These are phyloP conservation scores for Epirrita christyi DNA, from an alignment of 2,888 invertebrate genomes.

Conservation along the genomic window DNA sequence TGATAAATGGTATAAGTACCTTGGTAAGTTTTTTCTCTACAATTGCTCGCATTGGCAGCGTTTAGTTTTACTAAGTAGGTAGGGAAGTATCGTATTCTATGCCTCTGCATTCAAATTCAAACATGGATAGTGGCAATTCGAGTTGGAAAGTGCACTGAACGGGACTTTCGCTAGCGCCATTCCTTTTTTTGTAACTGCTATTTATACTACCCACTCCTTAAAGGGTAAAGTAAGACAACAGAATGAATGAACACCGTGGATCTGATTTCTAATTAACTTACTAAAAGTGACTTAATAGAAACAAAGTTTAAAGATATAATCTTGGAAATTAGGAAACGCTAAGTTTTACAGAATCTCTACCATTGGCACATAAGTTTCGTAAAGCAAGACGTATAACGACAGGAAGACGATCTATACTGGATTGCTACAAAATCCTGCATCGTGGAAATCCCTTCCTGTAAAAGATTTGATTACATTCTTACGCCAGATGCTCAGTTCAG, in stretches of 20 bases:
- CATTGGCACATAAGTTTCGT: not conserved
- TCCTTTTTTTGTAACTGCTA: conserved; percentile 31
- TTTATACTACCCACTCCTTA: conserved; percentile 33
- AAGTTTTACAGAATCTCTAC: not conserved
- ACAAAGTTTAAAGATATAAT: not conserved
- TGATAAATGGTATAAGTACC: no score
- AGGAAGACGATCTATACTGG: not conserved
- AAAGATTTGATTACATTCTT: conserved; percentile 54
- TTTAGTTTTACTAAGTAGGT: no score
- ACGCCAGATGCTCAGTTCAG: conserved; percentile 55
- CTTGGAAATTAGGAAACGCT: not conserved
- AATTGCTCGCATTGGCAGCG: no score
- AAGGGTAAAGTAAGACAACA: conserved; percentile 24
- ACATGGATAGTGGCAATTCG: conserved; percentile 35
- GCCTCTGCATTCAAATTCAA: conserved; percentile 26
- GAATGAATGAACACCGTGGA: conserved; percentile 15
- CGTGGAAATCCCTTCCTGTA: conserved; percentile 30
- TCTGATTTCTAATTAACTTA: conserved; percentile 21
- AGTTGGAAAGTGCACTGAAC: conserved; percentile 36
- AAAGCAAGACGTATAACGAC: not conserved
- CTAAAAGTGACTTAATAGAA: not conserved
- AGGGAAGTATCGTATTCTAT: not conserved
- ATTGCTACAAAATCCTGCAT: conserved; percentile 8
- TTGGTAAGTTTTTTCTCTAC: no score
- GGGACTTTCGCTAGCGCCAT: conserved; percentile 39